These are phyloP conservation scores for Microhierax caerulescens DNA, from an alignment of 2,797 vertebrate species.

Conservation along the genomic window DNA sequence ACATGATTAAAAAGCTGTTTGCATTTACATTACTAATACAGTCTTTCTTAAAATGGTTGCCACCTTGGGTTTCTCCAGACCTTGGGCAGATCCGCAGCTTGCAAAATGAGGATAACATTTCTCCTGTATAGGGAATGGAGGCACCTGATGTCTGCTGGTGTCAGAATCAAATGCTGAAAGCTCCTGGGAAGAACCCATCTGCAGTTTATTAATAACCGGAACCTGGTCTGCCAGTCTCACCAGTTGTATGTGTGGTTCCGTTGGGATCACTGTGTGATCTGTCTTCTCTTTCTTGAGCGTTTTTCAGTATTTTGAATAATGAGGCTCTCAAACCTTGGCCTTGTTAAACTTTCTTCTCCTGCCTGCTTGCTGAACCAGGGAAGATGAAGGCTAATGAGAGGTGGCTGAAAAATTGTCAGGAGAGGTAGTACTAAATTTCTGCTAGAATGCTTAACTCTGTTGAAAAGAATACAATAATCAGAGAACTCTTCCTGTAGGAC, in stretches of 20 bases:
- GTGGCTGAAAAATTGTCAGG: not conserved
- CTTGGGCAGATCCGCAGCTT: not conserved
- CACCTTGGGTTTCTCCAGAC: not conserved
- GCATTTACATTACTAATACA: not conserved
- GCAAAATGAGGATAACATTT: not conserved
- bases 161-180: not conserved
- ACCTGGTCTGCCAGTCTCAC: not conserved
- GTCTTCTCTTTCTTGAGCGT: not conserved
- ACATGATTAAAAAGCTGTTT: not conserved
- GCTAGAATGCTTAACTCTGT: not conserved
- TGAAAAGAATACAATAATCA: not conserved
- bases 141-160: not conserved
- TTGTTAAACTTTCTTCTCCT: not conserved
- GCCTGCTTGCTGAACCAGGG: not conserved
- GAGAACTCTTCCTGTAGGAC: not conserved
- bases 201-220: not conserved
- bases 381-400: not conserved
- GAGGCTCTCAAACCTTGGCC: not conserved
- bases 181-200: not conserved
- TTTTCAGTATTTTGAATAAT: not conserved
- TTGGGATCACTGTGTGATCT: not conserved
- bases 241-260: not conserved
- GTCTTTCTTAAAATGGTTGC: not conserved
- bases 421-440: not conserved
- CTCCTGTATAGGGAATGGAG: not conserved